These are phyloP conservation scores for Eilema depressum DNA, from an alignment of 2,888 invertebrate species.

Conservation along the genomic window DNA sequence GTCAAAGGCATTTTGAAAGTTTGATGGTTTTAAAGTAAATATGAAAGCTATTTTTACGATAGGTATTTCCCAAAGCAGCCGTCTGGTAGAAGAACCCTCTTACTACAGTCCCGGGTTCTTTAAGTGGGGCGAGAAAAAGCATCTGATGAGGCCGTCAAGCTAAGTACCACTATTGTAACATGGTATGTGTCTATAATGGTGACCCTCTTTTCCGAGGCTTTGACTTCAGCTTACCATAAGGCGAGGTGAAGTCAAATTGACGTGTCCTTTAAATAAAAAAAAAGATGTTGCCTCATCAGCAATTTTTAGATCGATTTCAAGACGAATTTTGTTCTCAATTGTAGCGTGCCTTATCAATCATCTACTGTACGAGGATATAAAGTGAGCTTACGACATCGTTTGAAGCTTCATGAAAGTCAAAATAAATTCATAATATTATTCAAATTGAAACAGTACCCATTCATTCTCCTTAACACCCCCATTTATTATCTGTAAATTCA, in stretches of 20 bases:
- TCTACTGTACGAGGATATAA: constrained; percentile 2
- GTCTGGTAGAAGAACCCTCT: background rate
- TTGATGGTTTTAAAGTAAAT: too few species aligned
- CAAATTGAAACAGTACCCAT: constrained; percentile 3
- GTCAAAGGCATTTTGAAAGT: too few species aligned
- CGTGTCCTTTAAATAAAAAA: too few species aligned
- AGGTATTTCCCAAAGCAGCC: background rate
- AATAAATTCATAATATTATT: constrained; percentile 2
- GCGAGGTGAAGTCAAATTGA: too few species aligned
- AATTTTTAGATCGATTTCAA: background rate
- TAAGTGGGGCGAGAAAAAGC: too few species aligned
- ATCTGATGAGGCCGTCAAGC: too few species aligned
- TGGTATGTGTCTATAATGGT: too few species aligned
- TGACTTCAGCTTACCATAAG: too few species aligned
- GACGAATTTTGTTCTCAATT: background rate
- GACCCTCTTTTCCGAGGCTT: too few species aligned
- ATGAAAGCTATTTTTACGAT: too few species aligned
- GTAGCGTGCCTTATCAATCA: background rate
- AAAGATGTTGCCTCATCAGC: background rate
- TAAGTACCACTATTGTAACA: too few species aligned
- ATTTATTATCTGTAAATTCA: constrained; percentile 27
- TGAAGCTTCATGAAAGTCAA: background rate
- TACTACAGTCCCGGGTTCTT: too few species aligned
- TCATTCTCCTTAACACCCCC: constrained; percentile 12
- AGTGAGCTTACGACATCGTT: background rate